phyloP scores from a whole-genome alignment of 2,797 vertebrate genomes.

The Hemitrygon akajei region DNA sequence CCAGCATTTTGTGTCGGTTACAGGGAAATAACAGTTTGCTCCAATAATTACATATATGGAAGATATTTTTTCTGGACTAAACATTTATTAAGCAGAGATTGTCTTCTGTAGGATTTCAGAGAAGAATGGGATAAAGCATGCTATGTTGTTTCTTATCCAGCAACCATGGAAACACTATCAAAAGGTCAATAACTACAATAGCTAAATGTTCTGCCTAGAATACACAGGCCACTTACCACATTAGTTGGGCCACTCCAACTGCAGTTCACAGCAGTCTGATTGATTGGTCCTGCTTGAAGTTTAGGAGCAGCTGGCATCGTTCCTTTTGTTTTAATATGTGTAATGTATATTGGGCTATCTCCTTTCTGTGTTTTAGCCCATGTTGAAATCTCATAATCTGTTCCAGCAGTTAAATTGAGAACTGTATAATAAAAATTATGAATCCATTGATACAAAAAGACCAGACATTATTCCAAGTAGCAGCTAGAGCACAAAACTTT shows the following conservation, averaged over 20 bases:
- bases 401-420: constrained; percentile 80
- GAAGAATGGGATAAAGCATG: not conserved
- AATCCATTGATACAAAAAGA: not conserved
- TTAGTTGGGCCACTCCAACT: constrained; percentile 72
- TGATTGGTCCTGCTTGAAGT: constrained; percentile 82
- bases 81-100: not conserved
- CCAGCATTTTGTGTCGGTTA: too few species aligned
- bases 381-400: constrained; percentile 80
- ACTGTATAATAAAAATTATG: constrained; percentile 55
- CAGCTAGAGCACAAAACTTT: not conserved
- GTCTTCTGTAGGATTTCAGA: constrained; percentile 14
- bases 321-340: constrained; percentile 69
- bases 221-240: constrained; percentile 58
- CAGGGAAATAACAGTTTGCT: not conserved
- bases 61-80: not conserved
- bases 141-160: constrained; percentile 10
- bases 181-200: constrained; percentile 5
- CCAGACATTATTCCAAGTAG: not conserved
- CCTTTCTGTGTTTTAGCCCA: constrained; percentile 85
- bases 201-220: not conserved
- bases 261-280: constrained; percentile 87
- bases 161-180: not conserved
- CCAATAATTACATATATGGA: not conserved
- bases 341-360: constrained; percentile 81
- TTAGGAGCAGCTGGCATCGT: constrained; percentile 64